Evolutionary conservation across 2,888 invertebrate genomes (phyloP), one percentile per base, ranked within the genome.

Genomic region (Parnassius apollo): DNA sequence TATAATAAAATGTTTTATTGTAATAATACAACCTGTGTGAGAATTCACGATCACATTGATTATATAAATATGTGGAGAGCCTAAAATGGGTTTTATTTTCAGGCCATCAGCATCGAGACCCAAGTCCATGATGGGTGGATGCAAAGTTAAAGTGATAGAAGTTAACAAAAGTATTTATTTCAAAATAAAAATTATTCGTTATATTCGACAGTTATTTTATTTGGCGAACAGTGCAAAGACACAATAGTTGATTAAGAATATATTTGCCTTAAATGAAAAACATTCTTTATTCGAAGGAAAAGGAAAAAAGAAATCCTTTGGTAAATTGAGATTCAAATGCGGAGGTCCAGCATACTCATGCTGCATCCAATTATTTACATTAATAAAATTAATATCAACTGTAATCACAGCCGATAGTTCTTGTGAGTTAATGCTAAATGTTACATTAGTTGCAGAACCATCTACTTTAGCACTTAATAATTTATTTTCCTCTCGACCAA

Each of bases 281-380:
- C 69, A 72, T 61, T 73, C 72, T 61, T 73, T 72, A 68, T 80
- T 88, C 45, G 82, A 81, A 61, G 92, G 81, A 71, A 94, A 94
- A 1, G 96, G 96, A 75, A 95, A 95, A 80, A 96, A 96, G 78
- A 96, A 96, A 79, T 96, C 95, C 69, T 93, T 91, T 1, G 96
- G 95, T 61, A 96, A 86, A 78, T 93, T 91, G 64, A 95, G 92
- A 71, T 94, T 93, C 62, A 95, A 88, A 65, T 93, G 92, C 18
- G 95, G 95, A 64, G 93, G 92, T 62, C 93, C 93, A 9, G 94
- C 94, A 70, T 84, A 84, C 67, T 86, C 80, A 35, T 76, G 72
- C 42, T 74, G 68, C 52, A 76, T 76, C 7, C 81, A 80, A 58
- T 75, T 82, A 4, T 85, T 85, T n/a, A 78, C 73, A 65, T 92